Conservation (phyloP, 1,140 invertebrate species). For the Arctopsyche grandis region DNA sequence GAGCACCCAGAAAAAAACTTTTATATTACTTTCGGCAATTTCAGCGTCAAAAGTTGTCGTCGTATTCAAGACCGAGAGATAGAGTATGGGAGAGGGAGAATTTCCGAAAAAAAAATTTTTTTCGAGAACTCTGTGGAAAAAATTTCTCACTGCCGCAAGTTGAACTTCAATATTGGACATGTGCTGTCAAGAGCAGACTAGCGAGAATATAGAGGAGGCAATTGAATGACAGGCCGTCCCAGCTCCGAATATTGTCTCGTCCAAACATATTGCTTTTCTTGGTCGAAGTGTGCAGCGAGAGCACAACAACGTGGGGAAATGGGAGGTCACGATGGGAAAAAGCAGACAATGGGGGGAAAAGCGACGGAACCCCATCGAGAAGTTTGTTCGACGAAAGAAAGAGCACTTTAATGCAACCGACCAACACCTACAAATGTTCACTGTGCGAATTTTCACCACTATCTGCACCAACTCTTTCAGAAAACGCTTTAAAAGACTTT, state of each 20-base stretch:
- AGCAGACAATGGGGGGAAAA: background rate
- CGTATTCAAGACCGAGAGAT: background rate
- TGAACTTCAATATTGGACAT: constrained; percentile 48
- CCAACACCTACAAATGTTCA: background rate
- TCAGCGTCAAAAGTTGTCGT: constrained; percentile 29
- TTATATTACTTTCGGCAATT: constrained; percentile 39
- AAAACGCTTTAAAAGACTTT: no score
- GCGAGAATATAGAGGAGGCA: constrained; percentile 40
- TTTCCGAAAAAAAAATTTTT: background rate
- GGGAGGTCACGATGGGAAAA: background rate
- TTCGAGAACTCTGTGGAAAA: background rate
- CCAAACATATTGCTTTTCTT: constrained; percentile 48
- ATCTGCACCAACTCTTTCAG: no score
- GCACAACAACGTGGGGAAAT: constrained; percentile 4
- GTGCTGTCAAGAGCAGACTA: constrained; percentile 46
- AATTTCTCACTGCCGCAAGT: background rate
- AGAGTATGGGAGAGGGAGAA: background rate
- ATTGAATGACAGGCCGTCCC: constrained; percentile 43
- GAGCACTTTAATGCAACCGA: constrained; percentile 10
- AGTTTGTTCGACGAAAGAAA: constrained; percentile 11
- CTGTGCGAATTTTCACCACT: no score
- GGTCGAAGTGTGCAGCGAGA: background rate
- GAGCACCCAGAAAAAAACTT: constrained; percentile 17
- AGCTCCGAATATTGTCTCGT: constrained; percentile 41
- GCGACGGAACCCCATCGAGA: constrained; percentile 11